These are phyloP conservation scores for Orchesella flavescens DNA, from an alignment of 2,888 invertebrate species.

Conservation along the genomic window DNA sequence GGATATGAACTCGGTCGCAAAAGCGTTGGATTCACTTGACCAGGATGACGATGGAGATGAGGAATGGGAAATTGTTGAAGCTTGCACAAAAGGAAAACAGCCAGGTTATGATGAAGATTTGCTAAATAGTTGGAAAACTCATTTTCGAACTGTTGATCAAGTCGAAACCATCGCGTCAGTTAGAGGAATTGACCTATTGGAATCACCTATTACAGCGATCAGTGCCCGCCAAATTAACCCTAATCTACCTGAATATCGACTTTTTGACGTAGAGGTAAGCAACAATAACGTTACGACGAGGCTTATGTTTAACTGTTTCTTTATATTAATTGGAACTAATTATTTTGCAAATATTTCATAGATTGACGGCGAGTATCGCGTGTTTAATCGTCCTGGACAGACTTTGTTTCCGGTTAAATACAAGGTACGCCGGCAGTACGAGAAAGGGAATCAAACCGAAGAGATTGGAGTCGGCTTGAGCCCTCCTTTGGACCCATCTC, in stretches of 20 bases:
- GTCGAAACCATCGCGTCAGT: constrained; percentile 60
- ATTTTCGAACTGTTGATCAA: constrained; percentile 81
- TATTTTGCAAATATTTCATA: not conserved
- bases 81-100: constrained; percentile 64
- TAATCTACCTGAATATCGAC: constrained; percentile 68
- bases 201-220: constrained; percentile 62
- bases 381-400: constrained; percentile 61
- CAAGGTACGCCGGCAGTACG: constrained; percentile 68
- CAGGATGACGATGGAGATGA: constrained; percentile 65
- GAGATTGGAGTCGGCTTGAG: constrained; percentile 39
- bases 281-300: too few species aligned
- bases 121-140: constrained; percentile 84
- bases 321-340: not conserved
- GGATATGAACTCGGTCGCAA: constrained; percentile 61
- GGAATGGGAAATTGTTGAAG: constrained; percentile 70
- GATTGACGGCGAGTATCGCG: constrained; percentile 68
- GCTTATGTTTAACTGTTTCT: not conserved
- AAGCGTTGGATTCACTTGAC: constrained; percentile 64
- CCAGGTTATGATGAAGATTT: constrained; percentile 77
- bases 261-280: constrained; percentile 59
- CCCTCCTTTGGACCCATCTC: constrained; percentile 14
- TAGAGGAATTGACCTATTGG: constrained; percentile 47
- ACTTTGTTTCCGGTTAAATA: constrained; percentile 69
- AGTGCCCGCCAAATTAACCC: constrained; percentile 67
- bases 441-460: constrained; percentile 72